Base-by-base conservation (phyloP, 2,113 vertebrate genomes). In the Scomber scombrus region DNA sequence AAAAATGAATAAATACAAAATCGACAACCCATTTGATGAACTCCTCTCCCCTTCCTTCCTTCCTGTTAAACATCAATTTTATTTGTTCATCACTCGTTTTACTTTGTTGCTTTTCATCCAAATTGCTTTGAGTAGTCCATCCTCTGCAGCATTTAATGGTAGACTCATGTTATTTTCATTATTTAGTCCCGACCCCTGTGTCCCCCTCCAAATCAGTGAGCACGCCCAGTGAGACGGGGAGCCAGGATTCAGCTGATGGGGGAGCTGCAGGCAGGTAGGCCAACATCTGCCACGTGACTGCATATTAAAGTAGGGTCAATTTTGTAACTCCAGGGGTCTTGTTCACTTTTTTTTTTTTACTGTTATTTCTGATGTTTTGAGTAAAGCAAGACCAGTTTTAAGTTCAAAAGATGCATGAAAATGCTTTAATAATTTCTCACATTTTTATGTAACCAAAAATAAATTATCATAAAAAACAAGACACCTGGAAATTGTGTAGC, bases 181-280 rank as follows among this genome's bases (percentile, higher is more conserved):
- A 94, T 96, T 95, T 95, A 99, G 98, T 98, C 93, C 98, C 97
- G 91, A 97, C 97, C 93, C 97, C 97, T 93, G 96, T 98, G 96
- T 99, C 97, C 93, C 97, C 98, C 85, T 98, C 97, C 92, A 99
- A 98, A 95, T 98, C 98, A 92, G 93, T 97, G 96, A 98, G 98
- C 96, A 98, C 97, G n/a, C 97, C 97, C 94, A 98, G 98, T 89
- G 98, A 99, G 72, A 95, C 97, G 21, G 97, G 97, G 88, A 99
- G 97, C 93, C 98, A 99, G 94, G 98, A 99, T 91, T 99, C 97
- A 0, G 96, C 96, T 19, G 98, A 99, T 47, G 94, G 97, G 78
- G 95, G 95, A 81, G 93, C 96, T 15, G 91, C 95, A 43, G 96
- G 97, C 92, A 97, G 98, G 98, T 99, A 96, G 92, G 96, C 13